Evolutionary conservation across 2,888 invertebrate species (phyloP).

Genomic region (Phortica magna): DNA sequence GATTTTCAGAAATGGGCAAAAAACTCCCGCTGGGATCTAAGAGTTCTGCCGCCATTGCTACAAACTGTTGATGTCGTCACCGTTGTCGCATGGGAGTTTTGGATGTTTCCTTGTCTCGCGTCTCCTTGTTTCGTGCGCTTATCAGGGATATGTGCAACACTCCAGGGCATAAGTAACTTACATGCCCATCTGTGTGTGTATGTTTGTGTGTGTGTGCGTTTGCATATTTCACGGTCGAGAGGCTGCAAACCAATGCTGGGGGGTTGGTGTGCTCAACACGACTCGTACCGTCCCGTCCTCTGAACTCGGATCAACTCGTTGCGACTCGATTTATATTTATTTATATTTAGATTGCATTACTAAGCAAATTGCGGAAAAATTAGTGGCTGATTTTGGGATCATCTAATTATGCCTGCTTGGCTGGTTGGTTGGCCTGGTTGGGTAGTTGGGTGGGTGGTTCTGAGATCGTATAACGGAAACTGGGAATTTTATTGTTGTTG

Average conservation of each 20-base stretch:
- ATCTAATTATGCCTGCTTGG: conserved; percentile 73
- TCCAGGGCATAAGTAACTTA: conserved; percentile 58
- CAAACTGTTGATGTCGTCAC: conserved; percentile 49
- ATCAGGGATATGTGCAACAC: conserved; percentile 74
- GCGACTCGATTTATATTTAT: conserved; percentile 56
- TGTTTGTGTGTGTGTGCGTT: conserved; percentile 63
- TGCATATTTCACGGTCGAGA: conserved; percentile 69
- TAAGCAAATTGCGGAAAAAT: conserved; percentile 79
- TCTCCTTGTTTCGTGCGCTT: conserved; percentile 49
- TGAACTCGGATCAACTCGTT: conserved; percentile 46
- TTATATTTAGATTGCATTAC: conserved; percentile 78
- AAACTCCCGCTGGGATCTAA: conserved; percentile 75
- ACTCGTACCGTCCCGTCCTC: background rate
- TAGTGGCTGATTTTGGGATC: conserved; percentile 79
- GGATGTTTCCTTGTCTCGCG: conserved; percentile 45
- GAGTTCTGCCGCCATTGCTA: conserved; percentile 52
- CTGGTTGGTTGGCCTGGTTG: background rate
- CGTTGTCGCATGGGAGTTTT: conserved; percentile 33
- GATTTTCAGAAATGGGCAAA: conserved; percentile 61
- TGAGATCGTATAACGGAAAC: background rate
- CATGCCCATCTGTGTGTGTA: conserved; percentile 36
- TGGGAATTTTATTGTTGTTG: background rate
- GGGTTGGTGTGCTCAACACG: background rate
- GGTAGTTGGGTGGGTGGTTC: background rate
- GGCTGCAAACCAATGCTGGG: conserved; percentile 40